Base-by-base conservation (phyloP, 2,888 invertebrate genomes). In the Troides oblongomaculatus region DNA sequence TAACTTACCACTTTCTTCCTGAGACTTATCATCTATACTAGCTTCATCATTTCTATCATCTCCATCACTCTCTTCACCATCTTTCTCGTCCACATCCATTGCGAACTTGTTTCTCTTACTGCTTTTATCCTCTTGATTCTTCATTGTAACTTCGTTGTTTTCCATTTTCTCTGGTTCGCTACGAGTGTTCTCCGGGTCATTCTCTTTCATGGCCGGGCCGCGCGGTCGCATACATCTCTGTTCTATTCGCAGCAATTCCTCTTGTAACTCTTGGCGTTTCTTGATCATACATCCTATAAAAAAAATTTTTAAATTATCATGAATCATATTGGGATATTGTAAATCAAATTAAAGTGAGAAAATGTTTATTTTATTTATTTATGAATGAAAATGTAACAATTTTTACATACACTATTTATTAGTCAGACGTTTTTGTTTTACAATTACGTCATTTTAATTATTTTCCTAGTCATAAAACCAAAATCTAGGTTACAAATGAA, bases 191-290 rank as follows among this genome's bases (percentile, higher is more conserved):
- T 77, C 74, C 0, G 85, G 87, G n/a, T 87, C 79, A 46, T 89
- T 88, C 76, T 90, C 90, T 66, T 89, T 88, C 66, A 85, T 78
- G 0, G 76, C 84, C 0, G 87, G 86, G 0, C 78, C 83, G 57
- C 86, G 78, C 1, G 81, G 78, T 10, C 92, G 82, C 1, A 88
- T 82, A 66, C 90, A 89, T 30, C 88, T 92, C 74, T 93, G 89
- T 72, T 95, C 95, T 84, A 96, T 94, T 72, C 94, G 92, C 72
- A 92, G 90, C 23, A 96, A 83, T 79, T 96, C 95, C 8, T 94
- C 94, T 78, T 94, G 93, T 0, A 96, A 90, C 76, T 94, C 94
- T 71, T 93, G 89, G 6, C 94, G 93, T 78, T 95, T 95, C 76
- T 93, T 94, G 64, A 93, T 93, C 81, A 96, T 94, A 80, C 93